Evolutionary conservation across 1,140 invertebrate species (phyloP), one percentile per base, ranked within the genome.

Genomic region (Periplaneta americana): DNA sequence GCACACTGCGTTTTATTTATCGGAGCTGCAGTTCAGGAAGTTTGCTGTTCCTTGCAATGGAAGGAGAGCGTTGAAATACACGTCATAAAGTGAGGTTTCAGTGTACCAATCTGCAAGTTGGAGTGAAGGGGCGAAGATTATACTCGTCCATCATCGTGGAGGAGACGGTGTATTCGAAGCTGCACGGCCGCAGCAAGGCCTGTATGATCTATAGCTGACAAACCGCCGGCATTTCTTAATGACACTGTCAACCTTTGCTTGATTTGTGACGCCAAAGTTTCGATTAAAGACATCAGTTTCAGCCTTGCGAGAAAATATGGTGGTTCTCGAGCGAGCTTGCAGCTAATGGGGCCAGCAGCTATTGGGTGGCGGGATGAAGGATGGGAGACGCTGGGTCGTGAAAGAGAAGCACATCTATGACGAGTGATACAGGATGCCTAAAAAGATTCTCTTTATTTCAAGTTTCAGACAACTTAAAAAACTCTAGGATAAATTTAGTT

Each of bases 261-360:
- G 80, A 81, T 81, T 81, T 81, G 80, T 81, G 80, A 81, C 75
- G 80, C 80, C 75, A n/a, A 77, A 75, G 66, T 76, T 81, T 81
- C 80, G 80, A 81, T 81, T 81, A 81, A 81, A 81, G 80, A 81
- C 80, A 81, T 81, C 80, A 81, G 34, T 81, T 81, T 77, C 80
- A 81, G 80, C 75, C 80, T 35, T 48, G 39, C 33, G 80, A 48
- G 36, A 48, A 80, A 81, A 81, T 81, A 81, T 81, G 75, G 80
- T 35, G 17, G n/a, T 34, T 36, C 35, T 34, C 34, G n/a, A n/a
- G 76, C 76, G 35, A 36, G n/a, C 34, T 78, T 35, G 34, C 33
- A 34, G 76, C 17, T 36, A 35, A 78, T 35, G 34, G 76, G 34
- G 34, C 5, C 76, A 34, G 33, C 34, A 35, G 76, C 76, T 39